Evolutionary conservation across 1,140 invertebrate species (phyloP).

Genomic region (Stegodyphus mimosarum): DNA sequence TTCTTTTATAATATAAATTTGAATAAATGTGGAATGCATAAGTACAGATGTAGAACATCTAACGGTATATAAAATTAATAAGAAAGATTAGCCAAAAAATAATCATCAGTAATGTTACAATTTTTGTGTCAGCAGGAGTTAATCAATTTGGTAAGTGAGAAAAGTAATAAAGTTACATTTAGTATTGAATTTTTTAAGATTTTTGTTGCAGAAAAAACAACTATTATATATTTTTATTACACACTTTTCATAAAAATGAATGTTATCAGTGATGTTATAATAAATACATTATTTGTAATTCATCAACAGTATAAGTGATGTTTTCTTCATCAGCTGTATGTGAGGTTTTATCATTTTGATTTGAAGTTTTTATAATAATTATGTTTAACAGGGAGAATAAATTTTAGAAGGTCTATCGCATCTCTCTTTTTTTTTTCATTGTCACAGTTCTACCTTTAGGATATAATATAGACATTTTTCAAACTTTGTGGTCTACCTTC

Average conservation of each 20-base stretch:
- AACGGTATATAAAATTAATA: no score
- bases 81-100: neutral
- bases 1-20: no score
- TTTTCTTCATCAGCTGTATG: slow-evolving; percentile 21
- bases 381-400: slow-evolving; percentile 20
- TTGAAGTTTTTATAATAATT: slow-evolving; percentile 30
- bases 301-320: slow-evolving; percentile 25
- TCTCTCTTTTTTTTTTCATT: slow-evolving; percentile 14
- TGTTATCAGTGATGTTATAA: neutral
- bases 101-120: neutral
- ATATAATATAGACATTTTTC: slow-evolving; percentile 1
- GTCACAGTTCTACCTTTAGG: slow-evolving; percentile 7
- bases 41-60: no score
- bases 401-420: slow-evolving; percentile 12
- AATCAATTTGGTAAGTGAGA: neutral
- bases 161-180: neutral
- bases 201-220: neutral
- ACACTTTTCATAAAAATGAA: neutral
- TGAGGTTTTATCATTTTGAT: neutral
- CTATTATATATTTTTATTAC: no score
- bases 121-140: neutral
- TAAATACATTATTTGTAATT: neutral
- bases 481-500: neutral
- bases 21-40: no score
- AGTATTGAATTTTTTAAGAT: neutral